Percentiles rank a stretch among this genome's conserved stretches.
These are phyloP conservation scores for Enteromius fasciolatus DNA, from an alignment of 2,797 vertebrate species.

Conservation along the genomic window DNA sequence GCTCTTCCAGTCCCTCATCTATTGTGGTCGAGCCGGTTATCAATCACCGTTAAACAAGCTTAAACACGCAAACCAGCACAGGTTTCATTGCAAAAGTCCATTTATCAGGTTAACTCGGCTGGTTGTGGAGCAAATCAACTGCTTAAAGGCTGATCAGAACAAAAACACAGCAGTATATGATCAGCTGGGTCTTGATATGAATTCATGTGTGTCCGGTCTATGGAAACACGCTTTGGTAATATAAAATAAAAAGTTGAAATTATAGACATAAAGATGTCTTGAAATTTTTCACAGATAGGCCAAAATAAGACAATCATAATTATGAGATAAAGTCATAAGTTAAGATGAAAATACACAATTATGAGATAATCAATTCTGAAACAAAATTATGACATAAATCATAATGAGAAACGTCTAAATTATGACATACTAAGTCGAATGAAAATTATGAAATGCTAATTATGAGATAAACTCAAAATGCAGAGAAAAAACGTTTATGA, in stretches of 20 bases:
- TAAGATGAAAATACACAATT: not conserved
- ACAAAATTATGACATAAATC: not conserved
- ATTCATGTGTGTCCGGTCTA: not conserved
- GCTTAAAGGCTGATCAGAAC: not conserved
- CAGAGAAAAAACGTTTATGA: not conserved
- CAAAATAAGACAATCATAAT: not conserved
- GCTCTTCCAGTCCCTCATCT: conserved; percentile 72
- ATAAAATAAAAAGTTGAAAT: not conserved
- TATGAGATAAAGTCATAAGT: not conserved
- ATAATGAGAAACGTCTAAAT: not conserved
- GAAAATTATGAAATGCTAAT: not conserved
- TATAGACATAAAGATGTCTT: not conserved
- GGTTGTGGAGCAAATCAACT: conserved; percentile 13
- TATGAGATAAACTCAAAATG: not conserved
- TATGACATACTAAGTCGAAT: not conserved
- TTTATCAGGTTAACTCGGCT: conserved; percentile 26
- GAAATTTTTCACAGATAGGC: not conserved
- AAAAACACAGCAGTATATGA: not conserved
- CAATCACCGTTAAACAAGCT: conserved; percentile 67
- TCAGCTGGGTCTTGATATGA: not conserved
- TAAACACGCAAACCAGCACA: conserved; percentile 65
- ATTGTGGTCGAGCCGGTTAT: conserved; percentile 72
- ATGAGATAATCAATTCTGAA: not conserved
- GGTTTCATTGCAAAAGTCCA: conserved; percentile 16
- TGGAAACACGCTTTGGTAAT: not conserved